These are phyloP conservation scores for Papilio aristodemus DNA, from an alignment of 1,140 invertebrate genomes.

Conservation along the genomic window DNA sequence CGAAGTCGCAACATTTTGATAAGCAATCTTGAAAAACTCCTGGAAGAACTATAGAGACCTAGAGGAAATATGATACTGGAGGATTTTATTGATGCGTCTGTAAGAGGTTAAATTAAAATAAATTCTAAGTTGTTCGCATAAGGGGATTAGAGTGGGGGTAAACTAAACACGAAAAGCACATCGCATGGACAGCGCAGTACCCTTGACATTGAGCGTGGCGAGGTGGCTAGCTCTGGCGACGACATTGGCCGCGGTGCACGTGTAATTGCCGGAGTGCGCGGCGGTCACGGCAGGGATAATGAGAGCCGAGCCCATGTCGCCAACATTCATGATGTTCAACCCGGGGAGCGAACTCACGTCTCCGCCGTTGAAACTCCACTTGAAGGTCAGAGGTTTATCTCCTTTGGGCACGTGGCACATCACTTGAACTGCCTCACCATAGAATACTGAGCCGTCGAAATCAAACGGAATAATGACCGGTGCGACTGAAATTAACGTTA, in stretches of 20 bases:
- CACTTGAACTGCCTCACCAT: slow-evolving; percentile 23
- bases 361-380: slow-evolving; percentile 83
- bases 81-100: slow-evolving; percentile 81
- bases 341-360: slow-evolving; percentile 76
- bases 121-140: not conserved
- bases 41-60: no score
- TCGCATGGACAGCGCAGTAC: slow-evolving; percentile 62
- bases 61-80: slow-evolving; percentile 82
- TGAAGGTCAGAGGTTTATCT: slow-evolving; percentile 84
- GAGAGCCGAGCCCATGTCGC: slow-evolving; percentile 80
- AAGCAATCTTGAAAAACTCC: no score
- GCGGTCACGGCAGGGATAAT: slow-evolving; percentile 82
- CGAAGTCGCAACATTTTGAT: no score
- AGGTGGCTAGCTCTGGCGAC: slow-evolving; percentile 87
- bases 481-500: slow-evolving; percentile 69
- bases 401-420: slow-evolving; percentile 84
- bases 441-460: slow-evolving; percentile 39
- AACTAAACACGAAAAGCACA: slow-evolving; percentile 63
- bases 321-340: slow-evolving; percentile 82
- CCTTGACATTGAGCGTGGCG: slow-evolving; percentile 82
- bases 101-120: slow-evolving; percentile 37
- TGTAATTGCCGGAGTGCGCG: slow-evolving; percentile 88
- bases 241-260: slow-evolving; percentile 87
- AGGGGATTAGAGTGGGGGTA: slow-evolving; percentile 1
- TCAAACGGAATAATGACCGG: slow-evolving; percentile 55